Conservation (phyloP, 2,888 invertebrate species). For the Eurois occulta region DNA sequence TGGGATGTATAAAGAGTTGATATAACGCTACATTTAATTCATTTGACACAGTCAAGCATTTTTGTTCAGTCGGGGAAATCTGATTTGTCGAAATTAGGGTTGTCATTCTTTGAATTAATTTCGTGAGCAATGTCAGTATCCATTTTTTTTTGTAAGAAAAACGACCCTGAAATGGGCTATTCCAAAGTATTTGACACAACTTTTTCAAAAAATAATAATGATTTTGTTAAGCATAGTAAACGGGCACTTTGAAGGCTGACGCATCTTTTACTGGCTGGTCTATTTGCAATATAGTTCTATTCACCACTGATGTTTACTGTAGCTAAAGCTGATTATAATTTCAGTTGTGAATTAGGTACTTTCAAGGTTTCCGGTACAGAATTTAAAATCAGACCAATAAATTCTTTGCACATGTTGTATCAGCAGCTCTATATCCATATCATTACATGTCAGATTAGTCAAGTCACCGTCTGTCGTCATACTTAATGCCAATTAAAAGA, state of each 20-base stretch:
- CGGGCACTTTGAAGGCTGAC: not conserved
- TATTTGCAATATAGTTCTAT: not conserved
- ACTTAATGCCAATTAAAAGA: slow-evolving; percentile 90
- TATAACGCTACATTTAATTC: slow-evolving; percentile 59
- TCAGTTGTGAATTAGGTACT: not conserved
- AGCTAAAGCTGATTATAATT: not conserved
- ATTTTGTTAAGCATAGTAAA: not conserved
- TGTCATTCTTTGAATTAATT: not conserved
- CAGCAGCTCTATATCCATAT: slow-evolving; percentile 79
- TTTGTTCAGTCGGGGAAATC: slow-evolving; percentile 9
- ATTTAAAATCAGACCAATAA: not conserved
- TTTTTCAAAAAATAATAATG: not conserved
- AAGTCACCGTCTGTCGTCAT: slow-evolving; percentile 90
- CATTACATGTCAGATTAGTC: slow-evolving; percentile 84
- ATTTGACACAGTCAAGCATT: slow-evolving; percentile 11
- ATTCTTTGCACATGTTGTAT: not conserved
- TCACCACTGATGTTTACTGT: not conserved
- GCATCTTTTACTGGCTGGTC: not conserved
- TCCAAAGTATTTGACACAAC: not conserved
- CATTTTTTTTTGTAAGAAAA: not conserved
- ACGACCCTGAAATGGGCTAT: not conserved
- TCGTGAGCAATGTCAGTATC: not conserved
- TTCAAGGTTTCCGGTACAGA: not conserved
- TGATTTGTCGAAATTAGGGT: not conserved
- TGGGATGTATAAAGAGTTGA: slow-evolving; percentile 77